Conservation (phyloP, 2,113 vertebrate genomes). For the Caranx melampygus region DNA sequence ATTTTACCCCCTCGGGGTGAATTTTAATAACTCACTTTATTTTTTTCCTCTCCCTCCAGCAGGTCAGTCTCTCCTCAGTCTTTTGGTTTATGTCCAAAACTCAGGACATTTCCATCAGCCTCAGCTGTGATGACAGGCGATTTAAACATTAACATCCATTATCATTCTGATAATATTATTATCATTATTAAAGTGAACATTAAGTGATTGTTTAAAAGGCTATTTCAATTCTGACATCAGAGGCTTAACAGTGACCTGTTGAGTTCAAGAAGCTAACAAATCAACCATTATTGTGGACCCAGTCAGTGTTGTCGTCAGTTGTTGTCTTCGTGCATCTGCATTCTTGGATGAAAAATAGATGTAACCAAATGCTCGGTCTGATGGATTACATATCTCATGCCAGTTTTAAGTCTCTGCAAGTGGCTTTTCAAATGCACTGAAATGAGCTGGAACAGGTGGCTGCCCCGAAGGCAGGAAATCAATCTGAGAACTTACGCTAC, state of each 20-base stretch:
- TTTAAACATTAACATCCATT: too few relatives aligned
- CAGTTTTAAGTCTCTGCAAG: conserved; percentile 41
- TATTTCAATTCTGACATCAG: neutral
- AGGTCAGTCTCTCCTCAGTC: too few relatives aligned
- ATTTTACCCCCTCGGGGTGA: too few relatives aligned
- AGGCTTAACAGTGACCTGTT: neutral
- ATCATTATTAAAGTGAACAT: too few relatives aligned
- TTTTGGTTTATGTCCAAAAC: too few relatives aligned
- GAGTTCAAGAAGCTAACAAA: neutral
- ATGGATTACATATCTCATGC: conserved; percentile 40
- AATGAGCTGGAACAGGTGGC: conserved; percentile 69
- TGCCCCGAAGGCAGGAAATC: conserved; percentile 65
- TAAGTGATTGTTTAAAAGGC: neutral
- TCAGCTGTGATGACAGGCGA: too few relatives aligned
- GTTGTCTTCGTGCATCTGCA: conserved; percentile 18
- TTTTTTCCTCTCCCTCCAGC: too few relatives aligned
- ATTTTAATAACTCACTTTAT: too few relatives aligned
- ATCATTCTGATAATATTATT: too few relatives aligned
- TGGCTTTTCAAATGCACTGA: conserved; percentile 48
- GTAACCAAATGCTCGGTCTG: conserved; percentile 34
- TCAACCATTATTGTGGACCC: neutral
- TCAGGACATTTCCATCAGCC: too few relatives aligned
- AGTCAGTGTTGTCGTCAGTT: neutral
- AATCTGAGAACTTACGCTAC: conserved; percentile 48
- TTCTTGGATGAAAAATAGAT: conserved; percentile 19